Evolutionary conservation across 2,113 vertebrate species (phyloP).

Genomic region (Uropsilus gracilis): DNA sequence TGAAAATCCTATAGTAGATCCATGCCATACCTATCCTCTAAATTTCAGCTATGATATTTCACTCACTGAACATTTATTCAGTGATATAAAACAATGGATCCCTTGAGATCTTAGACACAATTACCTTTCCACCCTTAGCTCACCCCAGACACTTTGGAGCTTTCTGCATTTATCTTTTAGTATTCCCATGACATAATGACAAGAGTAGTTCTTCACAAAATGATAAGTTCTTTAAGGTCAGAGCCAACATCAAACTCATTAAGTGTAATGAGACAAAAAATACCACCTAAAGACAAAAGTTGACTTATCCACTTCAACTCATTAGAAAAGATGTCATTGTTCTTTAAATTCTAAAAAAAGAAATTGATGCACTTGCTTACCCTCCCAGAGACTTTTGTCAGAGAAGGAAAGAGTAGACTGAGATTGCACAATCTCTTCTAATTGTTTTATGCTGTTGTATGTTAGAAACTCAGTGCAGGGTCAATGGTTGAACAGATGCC

Average conservation of each 20-base stretch:
- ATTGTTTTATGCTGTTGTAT: background rate
- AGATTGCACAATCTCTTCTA: background rate
- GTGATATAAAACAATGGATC: background rate
- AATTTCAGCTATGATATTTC: background rate
- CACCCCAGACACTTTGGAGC: background rate
- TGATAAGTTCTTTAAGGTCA: background rate
- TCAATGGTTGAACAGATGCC: background rate
- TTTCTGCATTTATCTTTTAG: background rate
- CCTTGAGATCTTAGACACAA: background rate
- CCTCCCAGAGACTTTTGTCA: background rate
- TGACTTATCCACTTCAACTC: background rate
- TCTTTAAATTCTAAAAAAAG: background rate
- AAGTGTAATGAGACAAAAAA: background rate
- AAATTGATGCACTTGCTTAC: background rate
- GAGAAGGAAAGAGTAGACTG: background rate
- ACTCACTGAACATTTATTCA: background rate
- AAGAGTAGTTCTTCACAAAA: background rate
- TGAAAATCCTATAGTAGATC: background rate
- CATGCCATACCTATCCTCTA: background rate
- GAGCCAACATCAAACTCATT: background rate
- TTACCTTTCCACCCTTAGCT: too few species aligned
- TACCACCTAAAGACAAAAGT: conserved; percentile 35
- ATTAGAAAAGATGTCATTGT: background rate
- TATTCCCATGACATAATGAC: background rate
- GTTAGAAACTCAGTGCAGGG: background rate